Evolutionary conservation across 1,140 invertebrate genomes (phyloP), one percentile per base, ranked within the genome.

Genomic region (Carposina sasakii): DNA sequence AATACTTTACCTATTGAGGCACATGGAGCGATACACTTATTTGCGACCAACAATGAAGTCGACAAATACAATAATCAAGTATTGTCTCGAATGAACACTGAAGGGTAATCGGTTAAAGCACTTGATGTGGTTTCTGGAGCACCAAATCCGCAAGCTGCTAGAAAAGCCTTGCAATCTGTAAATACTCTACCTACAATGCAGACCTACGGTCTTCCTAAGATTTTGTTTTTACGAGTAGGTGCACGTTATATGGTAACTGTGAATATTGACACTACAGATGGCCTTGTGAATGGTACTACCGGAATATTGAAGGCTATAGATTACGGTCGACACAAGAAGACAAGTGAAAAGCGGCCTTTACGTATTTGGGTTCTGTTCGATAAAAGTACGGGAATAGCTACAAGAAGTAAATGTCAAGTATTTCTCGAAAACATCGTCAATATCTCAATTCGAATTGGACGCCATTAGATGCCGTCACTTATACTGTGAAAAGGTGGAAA

Each of bases 191-290:
- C 23, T 3, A 26, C 41, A 3, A 5, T 6, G 2, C 41, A 43
- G 30, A 43, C 26, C 12, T 43, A 43, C 16, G 41, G 41, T 5
- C 15, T 43, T 16, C 41, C 24, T 17, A 17, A 17, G 4, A 15
- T 1, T 19, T 30, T 43, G 23, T 10, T 16, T 30, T 28, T 43
- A 28, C 20, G 23, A 15, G 15, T 43, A 8, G 9, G n/a, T 2
- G 41, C 41, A 3, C 20, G 20, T 13, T 43, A 43, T 10, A 43
- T 43, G 41, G 9, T 43, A 19, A 43, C 41, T 3, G 23, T 43
- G 9, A 43, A 43, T 28, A 28, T 43, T 6, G 17, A 43, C 10
- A 43, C 41, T 28, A 13, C n/a, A 17, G 41, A 43, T 30, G 41
- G 24, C 12, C 24, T 43, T 10, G 15, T 15, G 15, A 43, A 43